Base-by-base conservation (phyloP, 2,888 invertebrate species). In the Apodemia hepburni region DNA sequence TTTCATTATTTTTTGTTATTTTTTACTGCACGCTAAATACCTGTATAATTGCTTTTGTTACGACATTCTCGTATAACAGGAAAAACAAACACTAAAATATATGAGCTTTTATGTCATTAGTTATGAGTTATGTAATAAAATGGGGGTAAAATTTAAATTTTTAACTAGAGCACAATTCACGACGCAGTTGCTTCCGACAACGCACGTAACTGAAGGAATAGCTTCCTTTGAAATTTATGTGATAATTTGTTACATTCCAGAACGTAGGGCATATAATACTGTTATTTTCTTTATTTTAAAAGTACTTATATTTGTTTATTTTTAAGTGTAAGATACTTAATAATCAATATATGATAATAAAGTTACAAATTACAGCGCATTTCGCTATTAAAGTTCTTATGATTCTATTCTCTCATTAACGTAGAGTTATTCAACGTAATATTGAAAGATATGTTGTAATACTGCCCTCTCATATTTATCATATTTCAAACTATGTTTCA, bases 161-260 rank as follows among this genome's bases (percentile, higher is more conserved):
- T 73, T 71, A 75, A 80, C 75, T 75, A 74, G 77, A 77, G 77
- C 78, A 80, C 84, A 81, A 78, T 79, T 85, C 78, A 83, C 75
- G 78, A 71, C 81, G 73, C 85, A 85, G 82, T 84, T 85, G 85
- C 76, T 80, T 73, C 77, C 77, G 85, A 85, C 84, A 78, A 74
- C 69, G 79, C 79, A 82, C 82, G 82, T 85, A 79, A 78, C 75
- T 78, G 73, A 70, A 74, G 75, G 74, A 77, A 79, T 72, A 68
- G 71, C 71, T 71, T 69, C 68, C 68, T 71, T 69, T 68, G 67
- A 70, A 77, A 71, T 72, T 70, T 73, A 69, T 71, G 70, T 73
- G 66, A 69, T 70, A 63, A 65, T 68, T 68, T 69, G 68, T 68
- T 66, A 65, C 64, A 66, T 68, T 68, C 66, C 65, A 59, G 66